Evolutionary conservation across 1,140 invertebrate genomes (phyloP).

Genomic region (Caenorhabditis elegans): DNA sequence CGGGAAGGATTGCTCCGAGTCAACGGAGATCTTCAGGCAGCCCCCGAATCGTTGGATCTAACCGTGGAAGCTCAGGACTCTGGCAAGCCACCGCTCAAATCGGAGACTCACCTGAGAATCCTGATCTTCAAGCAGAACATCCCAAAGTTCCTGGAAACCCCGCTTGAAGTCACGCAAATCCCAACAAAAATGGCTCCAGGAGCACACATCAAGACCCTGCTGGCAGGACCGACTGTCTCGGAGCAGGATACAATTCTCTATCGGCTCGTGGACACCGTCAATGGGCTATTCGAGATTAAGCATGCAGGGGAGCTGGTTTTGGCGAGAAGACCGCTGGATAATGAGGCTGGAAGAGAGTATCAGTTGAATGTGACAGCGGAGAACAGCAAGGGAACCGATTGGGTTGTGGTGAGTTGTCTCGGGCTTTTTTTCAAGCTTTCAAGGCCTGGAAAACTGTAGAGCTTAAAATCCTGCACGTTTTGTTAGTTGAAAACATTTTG

Average conservation of each 20-base stretch:
- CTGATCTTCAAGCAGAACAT: conserved; percentile 56
- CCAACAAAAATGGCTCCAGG: conserved; percentile 52
- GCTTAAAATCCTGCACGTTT: not conserved
- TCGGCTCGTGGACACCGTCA: conserved; percentile 44
- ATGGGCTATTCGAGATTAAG: conserved; percentile 6
- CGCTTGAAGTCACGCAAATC: too few species aligned
- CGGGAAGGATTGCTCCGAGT: not conserved
- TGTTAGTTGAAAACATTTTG: too few species aligned
- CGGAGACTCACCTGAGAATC: conserved; percentile 41
- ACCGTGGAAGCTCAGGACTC: conserved; percentile 51
- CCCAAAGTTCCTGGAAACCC: conserved; percentile 45
- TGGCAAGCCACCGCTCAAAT: conserved; percentile 55
- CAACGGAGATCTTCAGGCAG: not conserved
- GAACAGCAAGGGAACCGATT: conserved; percentile 33
- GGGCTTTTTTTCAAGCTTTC: not conserved
- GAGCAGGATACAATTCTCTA: conserved; percentile 46
- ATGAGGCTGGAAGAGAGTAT: not conserved
- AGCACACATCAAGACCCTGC: conserved; percentile 51
- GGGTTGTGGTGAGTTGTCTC: not conserved
- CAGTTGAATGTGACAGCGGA: conserved; percentile 31
- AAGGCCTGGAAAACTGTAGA: not conserved
- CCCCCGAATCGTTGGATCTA: conserved; percentile 11
- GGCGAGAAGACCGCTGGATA: not conserved
- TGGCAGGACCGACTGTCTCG: conserved; percentile 50
- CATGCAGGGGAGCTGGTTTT: not conserved